A percentile compares a stretch with the other conserved stretches of the same genome.
Conservation (phyloP, 2,113 vertebrate species). For the Lophochroa leadbeateri region DNA sequence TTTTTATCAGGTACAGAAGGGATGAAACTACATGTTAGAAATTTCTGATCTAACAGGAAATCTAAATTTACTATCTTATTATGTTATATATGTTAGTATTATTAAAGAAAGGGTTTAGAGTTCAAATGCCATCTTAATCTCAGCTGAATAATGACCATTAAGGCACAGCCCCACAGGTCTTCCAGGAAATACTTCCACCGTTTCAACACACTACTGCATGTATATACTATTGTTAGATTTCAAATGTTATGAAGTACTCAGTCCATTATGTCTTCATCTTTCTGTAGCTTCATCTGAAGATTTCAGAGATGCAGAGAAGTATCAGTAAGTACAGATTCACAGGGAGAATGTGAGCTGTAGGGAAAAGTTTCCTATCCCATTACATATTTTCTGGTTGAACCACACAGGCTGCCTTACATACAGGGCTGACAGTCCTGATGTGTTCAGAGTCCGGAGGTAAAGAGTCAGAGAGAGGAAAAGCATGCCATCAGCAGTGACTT, state of each 20-base stretch:
- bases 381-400: neutral
- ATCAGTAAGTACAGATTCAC: neutral
- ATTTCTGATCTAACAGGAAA: neutral
- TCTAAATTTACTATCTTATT: neutral
- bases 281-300: neutral
- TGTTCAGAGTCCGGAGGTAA: neutral
- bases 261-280: neutral
- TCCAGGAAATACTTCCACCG: neutral
- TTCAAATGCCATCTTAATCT: neutral
- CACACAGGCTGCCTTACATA: neutral
- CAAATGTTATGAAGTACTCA: neutral
- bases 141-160: neutral
- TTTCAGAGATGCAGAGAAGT: neutral
- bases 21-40: neutral
- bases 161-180: neutral
- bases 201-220: neutral
- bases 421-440: neutral
- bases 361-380: neutral
- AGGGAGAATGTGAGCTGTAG: neutral
- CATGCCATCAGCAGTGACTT: neutral
- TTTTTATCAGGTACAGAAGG: neutral
- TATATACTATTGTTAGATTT: neutral
- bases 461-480: neutral
- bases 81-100: neutral
- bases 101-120: neutral